Evolutionary conservation across 2,888 invertebrate genomes (phyloP).

Genomic region (Automeris io): DNA sequence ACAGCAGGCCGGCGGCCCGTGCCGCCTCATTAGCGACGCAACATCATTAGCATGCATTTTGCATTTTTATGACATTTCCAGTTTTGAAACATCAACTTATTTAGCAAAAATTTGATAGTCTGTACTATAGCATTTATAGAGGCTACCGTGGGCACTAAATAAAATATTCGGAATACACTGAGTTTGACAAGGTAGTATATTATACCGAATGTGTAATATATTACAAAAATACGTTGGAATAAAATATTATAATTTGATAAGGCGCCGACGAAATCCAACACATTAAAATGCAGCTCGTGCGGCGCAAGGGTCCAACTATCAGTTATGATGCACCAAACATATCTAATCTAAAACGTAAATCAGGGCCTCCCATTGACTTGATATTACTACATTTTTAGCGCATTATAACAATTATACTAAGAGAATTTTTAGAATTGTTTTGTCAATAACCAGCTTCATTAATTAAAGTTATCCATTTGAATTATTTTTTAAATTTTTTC

Average conservation of each 20-base stretch:
- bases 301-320: conserved; percentile 36
- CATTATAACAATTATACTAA: too few species aligned
- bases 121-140: neutral
- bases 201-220: conserved; percentile 29
- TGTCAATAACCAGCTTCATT: too few species aligned
- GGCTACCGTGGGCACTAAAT: conserved; percentile 14
- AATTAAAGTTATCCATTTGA: too few species aligned
- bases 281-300: conserved; percentile 74
- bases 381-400: conserved; percentile 46
- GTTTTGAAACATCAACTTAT: conserved; percentile 7
- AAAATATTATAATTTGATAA: conserved; percentile 52
- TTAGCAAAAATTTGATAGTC: conserved; percentile 6
- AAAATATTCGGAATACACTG: conserved; percentile 26
- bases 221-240: conserved; percentile 44
- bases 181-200: conserved; percentile 33
- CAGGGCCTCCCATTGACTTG: conserved; percentile 51
- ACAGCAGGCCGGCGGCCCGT: conserved; percentile 38
- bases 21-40: conserved; percentile 59
- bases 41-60: conserved; percentile 34
- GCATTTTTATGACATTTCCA: conserved; percentile 19
- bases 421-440: too few species aligned
- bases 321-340: conserved; percentile 55
- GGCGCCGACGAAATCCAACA: conserved; percentile 41
- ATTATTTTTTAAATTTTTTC: too few species aligned
- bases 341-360: conserved; percentile 64